These are phyloP conservation scores for Metacarcinus magister DNA, from an alignment of 2,888 invertebrate genomes.

Conservation along the genomic window DNA sequence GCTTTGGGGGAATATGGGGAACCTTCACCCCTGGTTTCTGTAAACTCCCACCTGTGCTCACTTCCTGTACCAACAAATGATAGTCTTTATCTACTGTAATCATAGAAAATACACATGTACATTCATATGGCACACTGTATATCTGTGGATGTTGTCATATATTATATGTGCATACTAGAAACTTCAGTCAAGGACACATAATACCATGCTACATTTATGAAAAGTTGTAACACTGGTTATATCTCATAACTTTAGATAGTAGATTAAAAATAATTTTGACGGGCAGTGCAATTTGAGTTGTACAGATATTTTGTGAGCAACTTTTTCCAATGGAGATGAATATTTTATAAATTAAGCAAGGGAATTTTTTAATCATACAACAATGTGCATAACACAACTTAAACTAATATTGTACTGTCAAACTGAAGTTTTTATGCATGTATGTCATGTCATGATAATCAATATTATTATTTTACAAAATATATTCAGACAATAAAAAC, in stretches of 20 bases:
- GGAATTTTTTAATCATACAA: not conserved
- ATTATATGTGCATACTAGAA: not conserved
- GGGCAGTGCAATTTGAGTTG: not conserved
- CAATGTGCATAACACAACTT: not conserved
- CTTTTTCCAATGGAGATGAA: not conserved
- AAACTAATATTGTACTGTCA: not conserved
- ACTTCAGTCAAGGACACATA: not conserved
- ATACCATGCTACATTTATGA: not conserved
- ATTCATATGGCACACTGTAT: not conserved
- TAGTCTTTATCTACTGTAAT: slow-evolving; percentile 56
- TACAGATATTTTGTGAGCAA: not conserved
- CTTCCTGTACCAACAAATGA: slow-evolving; percentile 71
- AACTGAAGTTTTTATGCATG: not conserved
- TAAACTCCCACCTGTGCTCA: slow-evolving; percentile 72
- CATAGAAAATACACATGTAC: slow-evolving; percentile 29
- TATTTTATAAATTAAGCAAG: not conserved
- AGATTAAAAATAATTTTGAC: not conserved
- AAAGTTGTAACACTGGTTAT: not conserved
- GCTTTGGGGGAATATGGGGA: slow-evolving; percentile 65
- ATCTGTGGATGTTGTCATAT: not conserved
- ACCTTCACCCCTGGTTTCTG: slow-evolving; percentile 68
- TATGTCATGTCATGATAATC: not conserved
- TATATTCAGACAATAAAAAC: not conserved
- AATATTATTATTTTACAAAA: slow-evolving; percentile 2
- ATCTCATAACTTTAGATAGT: not conserved